Evolutionary conservation across 2,113 vertebrate species (phyloP).

Genomic region (Paraplagusia blochii): DNA sequence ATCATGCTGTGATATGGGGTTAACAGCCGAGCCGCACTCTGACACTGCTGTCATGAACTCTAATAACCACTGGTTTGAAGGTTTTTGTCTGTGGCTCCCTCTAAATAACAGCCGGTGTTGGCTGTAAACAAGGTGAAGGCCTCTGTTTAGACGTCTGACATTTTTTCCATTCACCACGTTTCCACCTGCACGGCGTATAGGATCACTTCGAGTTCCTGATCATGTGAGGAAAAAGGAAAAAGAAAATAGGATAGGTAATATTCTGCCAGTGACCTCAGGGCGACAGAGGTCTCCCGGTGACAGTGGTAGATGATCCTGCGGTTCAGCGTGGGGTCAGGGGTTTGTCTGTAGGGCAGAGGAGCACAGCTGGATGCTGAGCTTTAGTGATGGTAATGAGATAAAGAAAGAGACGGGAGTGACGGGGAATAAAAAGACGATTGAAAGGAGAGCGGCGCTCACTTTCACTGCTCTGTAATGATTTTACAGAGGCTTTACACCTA

Average conservation of each 20-base stretch:
- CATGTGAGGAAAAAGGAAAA: constrained; percentile 1
- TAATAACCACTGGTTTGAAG: constrained; percentile 51
- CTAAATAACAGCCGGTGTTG: constrained; percentile 70
- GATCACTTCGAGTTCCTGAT: constrained; percentile 2
- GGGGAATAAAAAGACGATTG: constrained; percentile 51
- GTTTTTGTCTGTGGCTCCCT: constrained; percentile 50
- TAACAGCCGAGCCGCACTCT: constrained; percentile 19
- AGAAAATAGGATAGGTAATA: constrained; percentile 15
- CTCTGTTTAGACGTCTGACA: constrained; percentile 39
- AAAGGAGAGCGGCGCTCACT: constrained; percentile 51
- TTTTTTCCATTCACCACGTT: constrained; percentile 21
- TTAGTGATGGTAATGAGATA: constrained; percentile 77
- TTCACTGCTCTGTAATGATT: constrained; percentile 58
- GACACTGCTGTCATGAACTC: constrained; percentile 43
- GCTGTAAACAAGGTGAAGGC: constrained; percentile 67
- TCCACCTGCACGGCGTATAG: background rate
- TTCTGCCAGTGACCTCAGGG: constrained; percentile 44
- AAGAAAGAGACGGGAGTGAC: constrained; percentile 71
- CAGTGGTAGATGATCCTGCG: constrained; percentile 67
- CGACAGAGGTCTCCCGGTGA: constrained; percentile 44
- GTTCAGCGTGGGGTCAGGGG: constrained; percentile 74
- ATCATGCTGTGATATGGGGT: constrained; percentile 9
- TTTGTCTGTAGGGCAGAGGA: constrained; percentile 62
- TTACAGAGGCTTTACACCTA: constrained; percentile 54
- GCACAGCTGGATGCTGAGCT: constrained; percentile 65